Evolutionary conservation across 2,113 vertebrate genomes (phyloP).

Genomic region (Galeopterus variegatus): DNA sequence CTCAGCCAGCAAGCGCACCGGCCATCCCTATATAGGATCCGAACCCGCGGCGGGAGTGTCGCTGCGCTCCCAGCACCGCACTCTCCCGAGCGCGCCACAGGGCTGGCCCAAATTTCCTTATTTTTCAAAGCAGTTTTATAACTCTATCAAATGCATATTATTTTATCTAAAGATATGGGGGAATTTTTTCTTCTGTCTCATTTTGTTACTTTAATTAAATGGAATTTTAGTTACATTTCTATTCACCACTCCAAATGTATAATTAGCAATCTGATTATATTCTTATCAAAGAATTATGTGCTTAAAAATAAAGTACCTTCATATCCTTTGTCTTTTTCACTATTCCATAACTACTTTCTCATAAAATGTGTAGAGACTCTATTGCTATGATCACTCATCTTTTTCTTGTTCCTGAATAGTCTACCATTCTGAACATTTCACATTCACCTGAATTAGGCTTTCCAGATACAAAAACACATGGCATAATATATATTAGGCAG

Average conservation of each 20-base stretch:
- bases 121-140: not conserved
- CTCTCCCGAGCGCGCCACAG: too few relatives aligned
- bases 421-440: not conserved
- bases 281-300: not conserved
- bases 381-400: not conserved
- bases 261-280: not conserved
- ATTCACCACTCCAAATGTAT: not conserved
- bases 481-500: not conserved
- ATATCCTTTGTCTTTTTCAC: not conserved
- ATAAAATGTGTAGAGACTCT: not conserved
- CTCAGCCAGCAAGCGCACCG: too few relatives aligned
- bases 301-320: not conserved
- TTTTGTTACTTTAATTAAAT: not conserved
- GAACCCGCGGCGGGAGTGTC: too few relatives aligned
- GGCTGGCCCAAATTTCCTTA: too few relatives aligned
- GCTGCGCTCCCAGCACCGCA: too few relatives aligned
- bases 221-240: slow-evolving; percentile 53
- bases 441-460: not conserved
- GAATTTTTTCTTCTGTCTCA: not conserved
- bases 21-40: too few relatives aligned
- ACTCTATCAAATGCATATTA: not conserved
- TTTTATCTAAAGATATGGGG: not conserved
- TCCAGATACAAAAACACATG: not conserved
- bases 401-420: not conserved
- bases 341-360: not conserved